phyloP scores from a whole-genome alignment of 2,797 vertebrate genomes.

The Cercopithecus mitis region DNA sequence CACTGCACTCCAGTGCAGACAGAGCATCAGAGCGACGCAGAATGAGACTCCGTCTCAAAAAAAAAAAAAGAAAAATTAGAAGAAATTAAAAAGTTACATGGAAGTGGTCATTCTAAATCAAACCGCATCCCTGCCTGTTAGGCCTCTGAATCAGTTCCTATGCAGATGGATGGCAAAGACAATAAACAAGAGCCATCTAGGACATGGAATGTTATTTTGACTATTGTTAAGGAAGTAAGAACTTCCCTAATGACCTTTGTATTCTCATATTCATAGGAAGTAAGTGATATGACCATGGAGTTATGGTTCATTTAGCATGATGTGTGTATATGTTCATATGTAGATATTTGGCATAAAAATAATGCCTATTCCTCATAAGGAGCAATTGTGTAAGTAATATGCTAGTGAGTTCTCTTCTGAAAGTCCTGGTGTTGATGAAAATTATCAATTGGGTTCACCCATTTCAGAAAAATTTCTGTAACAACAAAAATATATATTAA shows the following conservation, averaged over 20 bases:
- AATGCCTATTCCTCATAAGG: not conserved
- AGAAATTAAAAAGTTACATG: not conserved
- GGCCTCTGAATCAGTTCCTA: not conserved
- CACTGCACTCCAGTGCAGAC: too few species aligned
- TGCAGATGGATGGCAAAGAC: not conserved
- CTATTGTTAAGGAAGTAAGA: not conserved
- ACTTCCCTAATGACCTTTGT: not conserved
- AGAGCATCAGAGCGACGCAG: too few species aligned
- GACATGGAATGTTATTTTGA: not conserved
- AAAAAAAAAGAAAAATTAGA: too few species aligned
- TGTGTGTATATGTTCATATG: not conserved
- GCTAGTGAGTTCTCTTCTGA: not conserved
- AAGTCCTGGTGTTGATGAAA: constrained; percentile 6
- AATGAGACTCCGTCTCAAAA: too few species aligned
- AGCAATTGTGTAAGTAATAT: not conserved
- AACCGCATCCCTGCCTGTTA: not conserved
- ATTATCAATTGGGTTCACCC: not conserved
- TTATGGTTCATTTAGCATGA: not conserved
- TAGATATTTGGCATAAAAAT: not conserved
- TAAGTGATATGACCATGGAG: not conserved
- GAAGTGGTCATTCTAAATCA: not conserved
- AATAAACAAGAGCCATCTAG: not conserved
- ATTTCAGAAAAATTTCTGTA: not conserved
- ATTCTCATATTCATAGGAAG: not conserved
- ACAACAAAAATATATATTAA: not conserved